phyloP scores from a whole-genome alignment of 2,797 vertebrate species.

The Labeo calbasu region DNA sequence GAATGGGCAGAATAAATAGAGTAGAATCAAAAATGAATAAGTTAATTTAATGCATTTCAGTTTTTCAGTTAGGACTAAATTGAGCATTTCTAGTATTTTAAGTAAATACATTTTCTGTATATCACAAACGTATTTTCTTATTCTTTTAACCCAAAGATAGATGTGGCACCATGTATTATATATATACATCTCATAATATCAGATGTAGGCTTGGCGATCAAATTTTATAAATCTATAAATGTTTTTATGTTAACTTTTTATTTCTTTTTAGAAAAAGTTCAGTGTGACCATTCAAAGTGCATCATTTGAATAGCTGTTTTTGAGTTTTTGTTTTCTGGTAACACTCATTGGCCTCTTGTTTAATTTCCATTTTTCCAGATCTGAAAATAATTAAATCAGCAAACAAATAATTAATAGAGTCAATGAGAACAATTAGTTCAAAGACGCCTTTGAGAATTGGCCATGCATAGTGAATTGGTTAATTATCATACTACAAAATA shows the following conservation, averaged over 20 bases:
- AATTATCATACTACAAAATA: constrained; percentile 82
- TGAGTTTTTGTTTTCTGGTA: constrained; percentile 44
- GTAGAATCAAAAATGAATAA: no score
- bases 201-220: neutral
- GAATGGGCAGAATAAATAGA: neutral
- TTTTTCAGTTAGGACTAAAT: neutral
- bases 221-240: neutral
- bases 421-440: constrained; percentile 86
- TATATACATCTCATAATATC: neutral
- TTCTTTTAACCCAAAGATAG: neutral
- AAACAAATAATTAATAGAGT: constrained; percentile 89
- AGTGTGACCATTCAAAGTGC: neutral
- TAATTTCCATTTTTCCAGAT: constrained; percentile 76
- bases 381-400: constrained; percentile 84
- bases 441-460: constrained; percentile 83
- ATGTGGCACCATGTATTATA: neutral
- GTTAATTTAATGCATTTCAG: neutral
- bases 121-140: neutral
- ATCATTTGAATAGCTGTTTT: neutral
- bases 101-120: neutral
- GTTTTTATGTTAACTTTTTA: neutral
- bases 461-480: constrained; percentile 82
- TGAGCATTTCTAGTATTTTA: neutral
- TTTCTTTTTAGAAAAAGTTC: neutral
- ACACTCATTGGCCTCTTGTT: constrained; percentile 69